Conservation (phyloP, 2,888 invertebrate species). For the Coronaproctus castanopsis region DNA sequence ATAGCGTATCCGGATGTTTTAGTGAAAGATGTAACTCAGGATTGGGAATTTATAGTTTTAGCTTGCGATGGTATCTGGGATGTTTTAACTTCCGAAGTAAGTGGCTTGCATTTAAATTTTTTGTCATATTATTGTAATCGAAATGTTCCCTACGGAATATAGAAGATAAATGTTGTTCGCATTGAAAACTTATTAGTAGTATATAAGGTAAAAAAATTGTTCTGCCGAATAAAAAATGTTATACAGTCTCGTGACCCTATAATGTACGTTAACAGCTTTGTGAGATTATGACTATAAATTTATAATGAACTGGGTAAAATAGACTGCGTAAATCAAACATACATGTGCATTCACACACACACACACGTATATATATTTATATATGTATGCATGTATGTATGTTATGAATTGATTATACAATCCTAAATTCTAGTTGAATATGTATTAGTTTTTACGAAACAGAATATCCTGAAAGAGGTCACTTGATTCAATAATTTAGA, state of each 20-base stretch:
- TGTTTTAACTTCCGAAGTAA: slow-evolving; percentile 71
- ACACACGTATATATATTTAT: background rate
- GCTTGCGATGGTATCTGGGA: slow-evolving; percentile 99
- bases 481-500: too few species aligned
- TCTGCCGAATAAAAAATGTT: too few species aligned
- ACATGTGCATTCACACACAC: too few species aligned
- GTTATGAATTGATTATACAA: background rate
- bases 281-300: too few species aligned
- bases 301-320: too few species aligned
- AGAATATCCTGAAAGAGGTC: too few species aligned
- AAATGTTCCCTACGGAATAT: background rate
- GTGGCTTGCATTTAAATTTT: slow-evolving; percentile 12
- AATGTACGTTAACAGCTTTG: too few species aligned
- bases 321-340: too few species aligned
- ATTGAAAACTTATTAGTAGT: background rate
- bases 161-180: background rate
- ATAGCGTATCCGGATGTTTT: slow-evolving; percentile 84
- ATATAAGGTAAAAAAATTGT: background rate
- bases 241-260: too few species aligned
- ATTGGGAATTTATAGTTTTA: slow-evolving; percentile 88
- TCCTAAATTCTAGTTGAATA: too few species aligned
- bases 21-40: slow-evolving; percentile 53
- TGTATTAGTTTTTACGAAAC: too few species aligned
- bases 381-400: background rate
- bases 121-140: background rate